phyloP scores from a whole-genome alignment of 2,797 vertebrate species.

The Amblyopsis hoosieri region DNA sequence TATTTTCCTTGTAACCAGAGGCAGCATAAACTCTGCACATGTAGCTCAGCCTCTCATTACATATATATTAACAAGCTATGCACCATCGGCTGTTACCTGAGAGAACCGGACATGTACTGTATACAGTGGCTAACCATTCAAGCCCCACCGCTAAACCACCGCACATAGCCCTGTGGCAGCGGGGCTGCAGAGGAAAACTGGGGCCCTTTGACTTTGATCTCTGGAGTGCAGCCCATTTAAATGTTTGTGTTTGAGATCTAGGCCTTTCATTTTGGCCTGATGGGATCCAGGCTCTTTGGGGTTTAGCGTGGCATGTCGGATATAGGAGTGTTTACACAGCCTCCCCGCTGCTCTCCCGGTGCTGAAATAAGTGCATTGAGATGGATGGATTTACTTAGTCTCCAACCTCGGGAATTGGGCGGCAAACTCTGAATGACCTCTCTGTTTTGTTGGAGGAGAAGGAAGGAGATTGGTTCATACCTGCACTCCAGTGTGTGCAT shows the following conservation, averaged over 20 bases:
- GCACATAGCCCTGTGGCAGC: constrained; percentile 51
- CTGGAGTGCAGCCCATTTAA: constrained; percentile 75
- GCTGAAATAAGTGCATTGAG: constrained; percentile 80
- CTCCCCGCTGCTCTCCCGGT: constrained; percentile 70
- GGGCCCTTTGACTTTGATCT: constrained; percentile 73
- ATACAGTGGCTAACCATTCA: constrained; percentile 36
- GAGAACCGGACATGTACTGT: constrained; percentile 36
- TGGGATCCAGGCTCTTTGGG: constrained; percentile 78
- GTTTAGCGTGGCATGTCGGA: constrained; percentile 77
- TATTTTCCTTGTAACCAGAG: constrained; percentile 17
- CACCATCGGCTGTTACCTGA: constrained; percentile 27
- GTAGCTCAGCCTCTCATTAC: constrained; percentile 31
- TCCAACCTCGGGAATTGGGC: constrained; percentile 68
- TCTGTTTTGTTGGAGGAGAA: constrained; percentile 60
- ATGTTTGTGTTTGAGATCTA: constrained; percentile 78
- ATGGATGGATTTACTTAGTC: constrained; percentile 82
- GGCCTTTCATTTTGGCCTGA: constrained; percentile 77
- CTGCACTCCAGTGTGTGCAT: constrained; percentile 29
- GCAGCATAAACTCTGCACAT: constrained; percentile 28
- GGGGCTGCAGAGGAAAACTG: constrained; percentile 49
- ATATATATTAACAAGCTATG: constrained; percentile 14
- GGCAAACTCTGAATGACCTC: constrained; percentile 78
- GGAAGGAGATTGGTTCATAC: constrained; percentile 28
- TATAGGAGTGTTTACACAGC: constrained; percentile 78
- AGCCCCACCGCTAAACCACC: constrained; percentile 37